Conservation (phyloP, 2,113 vertebrate species). For the Elephas maximus region DNA sequence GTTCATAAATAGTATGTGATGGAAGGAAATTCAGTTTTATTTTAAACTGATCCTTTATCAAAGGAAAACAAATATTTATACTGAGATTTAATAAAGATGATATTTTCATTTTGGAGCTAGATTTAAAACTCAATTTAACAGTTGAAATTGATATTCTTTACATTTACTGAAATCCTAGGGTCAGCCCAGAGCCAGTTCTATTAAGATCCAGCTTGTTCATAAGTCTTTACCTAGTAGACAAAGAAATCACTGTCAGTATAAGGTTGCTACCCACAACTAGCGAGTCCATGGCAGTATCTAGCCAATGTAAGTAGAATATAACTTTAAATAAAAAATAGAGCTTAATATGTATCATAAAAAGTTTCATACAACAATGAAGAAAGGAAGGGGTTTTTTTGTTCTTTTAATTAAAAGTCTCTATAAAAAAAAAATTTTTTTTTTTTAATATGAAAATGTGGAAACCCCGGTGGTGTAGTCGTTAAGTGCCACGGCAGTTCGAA, state of each 20-base stretch:
- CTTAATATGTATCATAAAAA: neutral
- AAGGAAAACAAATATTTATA: conserved; percentile 1
- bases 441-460: too few species aligned
- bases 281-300: neutral
- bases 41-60: conserved; percentile 14
- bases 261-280: neutral
- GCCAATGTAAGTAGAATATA: neutral
- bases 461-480: too few species aligned
- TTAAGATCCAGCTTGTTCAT: neutral
- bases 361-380: neutral
- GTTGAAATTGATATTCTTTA: neutral
- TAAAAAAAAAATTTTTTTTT: neutral
- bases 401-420: neutral
- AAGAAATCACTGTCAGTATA: neutral
- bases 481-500: too few species aligned
- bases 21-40: neutral
- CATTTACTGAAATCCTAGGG: neutral
- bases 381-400: neutral
- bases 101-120: conserved; percentile 37
- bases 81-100: neutral
- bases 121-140: neutral
- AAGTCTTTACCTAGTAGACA: neutral
- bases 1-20: neutral
- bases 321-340: conserved; percentile 33
- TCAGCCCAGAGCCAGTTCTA: neutral